Evolutionary conservation across 2,797 vertebrate species (phyloP), one percentile per base, ranked within the genome.

Genomic region (Dendrocincla tyrannina): DNA sequence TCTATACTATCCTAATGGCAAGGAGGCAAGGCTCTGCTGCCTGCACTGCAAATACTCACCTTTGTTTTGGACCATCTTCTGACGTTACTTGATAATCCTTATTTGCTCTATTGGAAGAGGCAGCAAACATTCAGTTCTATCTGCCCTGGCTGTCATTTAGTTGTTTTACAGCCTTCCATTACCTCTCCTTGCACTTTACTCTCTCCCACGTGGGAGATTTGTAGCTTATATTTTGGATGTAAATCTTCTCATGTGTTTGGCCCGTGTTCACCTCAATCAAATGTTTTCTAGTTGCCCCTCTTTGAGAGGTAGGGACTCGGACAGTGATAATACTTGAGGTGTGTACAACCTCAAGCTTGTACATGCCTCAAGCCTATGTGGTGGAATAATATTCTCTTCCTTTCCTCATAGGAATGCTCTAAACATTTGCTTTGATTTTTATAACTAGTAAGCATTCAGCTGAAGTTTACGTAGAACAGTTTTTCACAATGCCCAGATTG

Each of bases 1-100:
- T 73, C 39, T 58, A 0, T 73, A 23, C 63, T 17, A 15, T 80
- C 25, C 19, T 55, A 0, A 0, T 20, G 33, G 28, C 44, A n/a
- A 41, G 24, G 39, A 53, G 32, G 25, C 44, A 46, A 46, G 20
- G 41, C 4, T 81, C 41, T 81, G 33, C 58, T 84, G 32, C 18
- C 14, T 17, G 10, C n/a, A 14, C 18, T 10, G 5, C 53, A 78
- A 47, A n/a, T 60, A 66, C 62, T 82, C 2, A 7, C 23, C 25
- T 83, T 83, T 63, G 47, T 52, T 91, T 91, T 67, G 47, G 19
- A 37, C 52, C 59, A 70, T 44, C 59, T 85, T 52, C 44, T 80
- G 52, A 49, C 83, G 41, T 93, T 90, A 47, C 70, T 74, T 76
- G 62, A 44, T 0, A 1, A 2, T 83, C n/a, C 44, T 92, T 72